Evolutionary conservation across 1,140 invertebrate species (phyloP), one percentile per base, ranked within the genome.

Genomic region (Hycleus phaleratus): DNA sequence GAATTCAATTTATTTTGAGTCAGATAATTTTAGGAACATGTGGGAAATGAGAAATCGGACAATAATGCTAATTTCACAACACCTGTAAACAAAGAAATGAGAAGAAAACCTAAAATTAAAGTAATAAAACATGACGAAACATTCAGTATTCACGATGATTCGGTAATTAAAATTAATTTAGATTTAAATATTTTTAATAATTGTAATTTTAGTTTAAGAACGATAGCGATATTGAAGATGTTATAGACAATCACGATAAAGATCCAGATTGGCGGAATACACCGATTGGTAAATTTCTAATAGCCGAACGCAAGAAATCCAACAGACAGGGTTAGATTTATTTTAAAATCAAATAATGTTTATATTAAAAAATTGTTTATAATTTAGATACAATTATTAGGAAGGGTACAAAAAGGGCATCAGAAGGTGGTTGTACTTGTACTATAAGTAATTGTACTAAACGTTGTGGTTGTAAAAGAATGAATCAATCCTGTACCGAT

Each of bases 221-320:
- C 26, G 45, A 25, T 2, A 46, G 32, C 26, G 32, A 46, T 7
- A 10, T 42, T 42, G 52, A 55, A 39, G 50, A 44, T 7, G 52
- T 38, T 10, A 10, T 39, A 2, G 52, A 55, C 7, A 46, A 55
- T 40, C 26, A 46, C 1, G 42, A 44, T 8, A 45, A 53, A 8
- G 52, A 55, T 47, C 52, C 52, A 0, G 52, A 55, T 32, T 55
- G 52, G 52, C 38, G 47, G 9, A 11, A 39, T 3, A 55, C 52
- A 2, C 52, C 52, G 7, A 6, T 55, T 11, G 52, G 52, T 2
- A 55, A 55, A 39, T 46, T 32, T 45, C 8, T 55, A 32, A 32
- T 7, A 7, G 32, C 32, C 18, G 18, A 18, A 32, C 32, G 7
- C 4, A 32, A 32, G 32, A 32, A 32, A 7, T 4, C 32, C 6